Evolutionary conservation across 2,113 vertebrate species (phyloP).

Genomic region (Tragelaphus scriptus): DNA sequence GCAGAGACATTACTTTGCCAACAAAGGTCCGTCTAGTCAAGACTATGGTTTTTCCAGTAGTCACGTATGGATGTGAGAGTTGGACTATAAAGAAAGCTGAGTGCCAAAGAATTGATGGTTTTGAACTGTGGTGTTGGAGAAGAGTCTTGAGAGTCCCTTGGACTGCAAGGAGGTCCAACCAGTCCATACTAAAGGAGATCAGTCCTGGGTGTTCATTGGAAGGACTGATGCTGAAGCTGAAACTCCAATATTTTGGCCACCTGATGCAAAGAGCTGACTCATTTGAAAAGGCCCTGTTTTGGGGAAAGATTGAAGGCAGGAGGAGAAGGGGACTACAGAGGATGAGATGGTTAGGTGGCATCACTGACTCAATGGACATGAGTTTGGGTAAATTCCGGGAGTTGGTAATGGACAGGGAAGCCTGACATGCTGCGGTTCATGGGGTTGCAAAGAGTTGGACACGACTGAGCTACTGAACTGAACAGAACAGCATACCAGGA

Average conservation of each 20-base stretch:
- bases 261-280: neutral
- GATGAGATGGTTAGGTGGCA: neutral
- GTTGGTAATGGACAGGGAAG: neutral
- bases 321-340: fast-evolving
- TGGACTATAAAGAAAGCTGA: neutral
- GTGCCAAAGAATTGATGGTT: neutral
- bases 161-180: neutral
- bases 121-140: neutral
- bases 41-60: neutral
- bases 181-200: neutral
- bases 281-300: neutral
- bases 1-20: neutral
- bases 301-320: neutral
- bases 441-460: neutral
- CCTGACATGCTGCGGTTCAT: neutral
- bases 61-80: neutral
- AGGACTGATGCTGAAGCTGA: neutral
- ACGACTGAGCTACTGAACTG: no score
- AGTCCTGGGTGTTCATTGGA: neutral
- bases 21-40: neutral
- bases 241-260: neutral
- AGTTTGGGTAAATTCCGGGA: neutral
- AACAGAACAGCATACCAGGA: neutral
- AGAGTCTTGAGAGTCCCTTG: neutral
- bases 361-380: neutral